Base-by-base conservation (phyloP, 2,797 vertebrate genomes). In the Pogonophryne albipinna region DNA sequence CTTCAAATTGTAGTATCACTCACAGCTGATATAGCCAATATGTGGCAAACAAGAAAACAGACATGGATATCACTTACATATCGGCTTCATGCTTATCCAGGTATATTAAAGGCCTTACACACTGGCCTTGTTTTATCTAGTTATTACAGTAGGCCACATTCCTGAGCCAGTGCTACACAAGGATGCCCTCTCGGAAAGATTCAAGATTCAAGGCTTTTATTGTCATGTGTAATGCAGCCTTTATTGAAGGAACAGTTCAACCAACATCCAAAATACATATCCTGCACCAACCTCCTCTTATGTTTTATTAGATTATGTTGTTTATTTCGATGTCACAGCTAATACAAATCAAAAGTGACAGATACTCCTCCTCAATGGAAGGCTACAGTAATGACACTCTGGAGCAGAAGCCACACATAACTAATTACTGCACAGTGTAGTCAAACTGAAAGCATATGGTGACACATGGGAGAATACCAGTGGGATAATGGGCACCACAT, bases 401-500 rank as follows among this genome's bases (percentile, higher is more conserved):
- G 2, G 56, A 49, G 45, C 20, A 44, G 59, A 59, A 55, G 19
- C 59, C 19, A 12, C 46, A 46, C 23, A 19, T 11, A 31, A 19
- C 50, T 56, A 63, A 52, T 31, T 23, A 17, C 42, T 53, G 1
- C 42, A 31, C 4, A 12, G 47, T 20, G 8, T 14, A 50, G 41
- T 52, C 16, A 51, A 61, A 78, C 55, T 46, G 11, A 17, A 57
- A 74, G 38, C 70, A 46, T 14, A 15, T 53, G 66, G 38, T 46
- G 46, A 45, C 56, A 58, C 15, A 49, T 38, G 31, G 59, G 16
- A 53, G 42, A 53, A n/a, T 1, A 51, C 14, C 42, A 53, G 38
- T 55, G 44, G 58, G 45, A 45, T 52, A 68, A 85, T 44, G 12
- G 47, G 45, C 55, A 57, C 23, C 59, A 57, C 76, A 76, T 69